Percentiles rank a stretch among this genome's conserved stretches.
Conservation (phyloP, 64 coral and sea anemone genomes). For the Exaiptasia diaphana region DNA sequence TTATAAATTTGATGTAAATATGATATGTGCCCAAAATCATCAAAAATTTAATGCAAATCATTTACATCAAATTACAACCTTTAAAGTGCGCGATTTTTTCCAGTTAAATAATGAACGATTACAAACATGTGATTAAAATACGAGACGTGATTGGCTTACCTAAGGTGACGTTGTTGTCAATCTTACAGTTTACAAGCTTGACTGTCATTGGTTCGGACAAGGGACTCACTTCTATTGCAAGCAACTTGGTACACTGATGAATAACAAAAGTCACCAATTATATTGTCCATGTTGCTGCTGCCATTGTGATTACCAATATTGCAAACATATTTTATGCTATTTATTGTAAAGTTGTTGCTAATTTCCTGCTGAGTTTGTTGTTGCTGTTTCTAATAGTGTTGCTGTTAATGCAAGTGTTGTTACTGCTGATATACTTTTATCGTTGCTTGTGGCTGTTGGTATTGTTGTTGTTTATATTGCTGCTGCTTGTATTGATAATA, state of each 20-base stretch:
- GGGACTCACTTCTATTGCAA: slow-evolving; percentile 77
- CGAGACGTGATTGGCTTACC: no score
- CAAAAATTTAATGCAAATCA: no score
- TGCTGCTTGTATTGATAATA: no score
- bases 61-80: no score
- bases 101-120: no score
- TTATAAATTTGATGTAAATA: neutral
- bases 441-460: no score
- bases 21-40: neutral
- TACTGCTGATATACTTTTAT: neutral
- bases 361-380: no score
- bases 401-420: neutral
- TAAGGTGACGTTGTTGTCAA: slow-evolving; percentile 80
- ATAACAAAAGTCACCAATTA: neutral
- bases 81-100: no score
- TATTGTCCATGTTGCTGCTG: neutral
- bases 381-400: neutral
- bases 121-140: no score
- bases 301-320: neutral
- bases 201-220: slow-evolving; percentile 79
- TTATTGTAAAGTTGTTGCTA: no score
- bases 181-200: slow-evolving; percentile 88
- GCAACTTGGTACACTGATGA: slow-evolving; percentile 68
- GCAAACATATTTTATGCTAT: no score
- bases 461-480: no score